Percentiles rank a stretch among this genome's conserved stretches.
Evolutionary conservation across 1,140 invertebrate species (phyloP).

Genomic region (Cydia strobilella): DNA sequence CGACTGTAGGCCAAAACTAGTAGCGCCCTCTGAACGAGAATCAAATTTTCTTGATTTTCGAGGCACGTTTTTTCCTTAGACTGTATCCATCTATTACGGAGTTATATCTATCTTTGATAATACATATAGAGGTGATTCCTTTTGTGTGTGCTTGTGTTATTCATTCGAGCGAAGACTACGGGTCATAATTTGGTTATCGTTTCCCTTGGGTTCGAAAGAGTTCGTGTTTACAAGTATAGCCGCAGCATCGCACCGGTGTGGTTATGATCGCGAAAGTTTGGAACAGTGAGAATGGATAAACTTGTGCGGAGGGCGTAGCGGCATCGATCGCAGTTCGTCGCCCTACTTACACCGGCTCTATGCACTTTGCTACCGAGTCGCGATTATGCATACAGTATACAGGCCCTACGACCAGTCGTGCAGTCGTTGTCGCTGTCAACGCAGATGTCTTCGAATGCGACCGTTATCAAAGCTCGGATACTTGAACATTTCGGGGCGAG

Average conservation of each 20-base stretch:
- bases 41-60: too few relatives aligned
- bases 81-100: too few relatives aligned
- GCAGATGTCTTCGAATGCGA: slow-evolving; percentile 13
- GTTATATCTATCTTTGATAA: too few relatives aligned
- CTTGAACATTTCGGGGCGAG: not conserved
- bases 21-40: too few relatives aligned
- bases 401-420: slow-evolving; percentile 18
- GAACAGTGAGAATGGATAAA: slow-evolving; percentile 72
- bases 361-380: slow-evolving; percentile 53
- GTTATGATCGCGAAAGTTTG: slow-evolving; percentile 66
- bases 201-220: not conserved
- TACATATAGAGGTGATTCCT: slow-evolving; percentile 24
- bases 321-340: slow-evolving; percentile 77
- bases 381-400: slow-evolving; percentile 29
- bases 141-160: slow-evolving; percentile 45
- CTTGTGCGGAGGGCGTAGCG: slow-evolving; percentile 64
- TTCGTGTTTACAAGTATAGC: slow-evolving; percentile 18
- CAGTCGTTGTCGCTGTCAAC: slow-evolving; percentile 4
- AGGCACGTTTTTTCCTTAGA: too few relatives aligned
- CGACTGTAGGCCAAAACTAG: too few relatives aligned
- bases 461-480: slow-evolving; percentile 6
- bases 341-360: slow-evolving; percentile 72
- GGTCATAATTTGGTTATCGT: not conserved
- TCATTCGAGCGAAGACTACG: slow-evolving; percentile 3
- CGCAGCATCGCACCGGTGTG: slow-evolving; percentile 8